Conservation (phyloP, 2,797 vertebrate genomes). For the Cirrhinus mrigala region DNA sequence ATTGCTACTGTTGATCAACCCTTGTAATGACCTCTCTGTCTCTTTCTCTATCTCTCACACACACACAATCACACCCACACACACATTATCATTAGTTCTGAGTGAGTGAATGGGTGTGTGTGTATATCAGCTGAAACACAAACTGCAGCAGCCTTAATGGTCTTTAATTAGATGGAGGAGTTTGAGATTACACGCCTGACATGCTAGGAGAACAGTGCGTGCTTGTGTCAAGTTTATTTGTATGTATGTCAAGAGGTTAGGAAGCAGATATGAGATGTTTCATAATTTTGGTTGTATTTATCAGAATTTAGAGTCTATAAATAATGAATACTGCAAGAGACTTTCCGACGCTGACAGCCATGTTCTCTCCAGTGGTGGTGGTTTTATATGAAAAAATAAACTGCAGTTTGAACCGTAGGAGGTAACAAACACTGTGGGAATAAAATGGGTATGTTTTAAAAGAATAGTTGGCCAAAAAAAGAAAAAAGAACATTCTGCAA, state of each 20-base stretch:
- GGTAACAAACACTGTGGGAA: not conserved
- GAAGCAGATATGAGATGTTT: slow-evolving; percentile 28
- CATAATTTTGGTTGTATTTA: slow-evolving; percentile 16
- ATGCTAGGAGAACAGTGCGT: slow-evolving; percentile 26
- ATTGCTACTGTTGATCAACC: slow-evolving; percentile 13
- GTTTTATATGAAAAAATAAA: not conserved
- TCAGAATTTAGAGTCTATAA: slow-evolving; percentile 16
- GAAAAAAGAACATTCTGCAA: not conserved
- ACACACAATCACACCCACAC: not conserved
- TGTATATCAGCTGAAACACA: slow-evolving; percentile 46
- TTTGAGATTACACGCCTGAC: slow-evolving; percentile 49
- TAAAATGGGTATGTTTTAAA: not conserved
- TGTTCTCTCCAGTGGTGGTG: not conserved
- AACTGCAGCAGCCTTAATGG: slow-evolving; percentile 53
- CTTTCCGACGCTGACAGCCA: not conserved
- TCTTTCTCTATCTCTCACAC: not conserved
- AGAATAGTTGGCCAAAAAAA: not conserved
- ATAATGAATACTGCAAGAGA: not conserved
- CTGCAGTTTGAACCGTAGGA: not conserved
- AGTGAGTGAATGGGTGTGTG: slow-evolving; percentile 45
- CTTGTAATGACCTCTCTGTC: slow-evolving; percentile 8
- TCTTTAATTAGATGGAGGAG: slow-evolving; percentile 55
- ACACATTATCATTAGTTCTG: slow-evolving; percentile 46
- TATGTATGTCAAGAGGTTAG: slow-evolving; percentile 28
- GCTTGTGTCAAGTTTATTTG: slow-evolving; percentile 50